Evolutionary conservation across 2,797 vertebrate genomes (phyloP).

Genomic region (Microctenopoma stevenorrisi): DNA sequence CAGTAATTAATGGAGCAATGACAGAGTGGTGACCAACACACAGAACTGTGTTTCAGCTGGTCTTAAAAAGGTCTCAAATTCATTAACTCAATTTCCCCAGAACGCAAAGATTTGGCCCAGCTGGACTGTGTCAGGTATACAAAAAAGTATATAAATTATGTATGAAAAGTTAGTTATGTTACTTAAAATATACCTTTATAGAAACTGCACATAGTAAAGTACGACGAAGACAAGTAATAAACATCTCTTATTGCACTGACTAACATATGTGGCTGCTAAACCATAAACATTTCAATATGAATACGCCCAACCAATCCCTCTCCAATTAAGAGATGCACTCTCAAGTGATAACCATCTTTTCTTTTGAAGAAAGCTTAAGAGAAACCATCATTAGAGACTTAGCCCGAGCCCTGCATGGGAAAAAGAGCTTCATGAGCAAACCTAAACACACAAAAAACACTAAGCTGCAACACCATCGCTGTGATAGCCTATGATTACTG

Average conservation of each 20-base stretch:
- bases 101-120: too few relatives aligned
- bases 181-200: background rate
- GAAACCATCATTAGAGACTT: constrained; percentile 55
- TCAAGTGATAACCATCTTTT: constrained; percentile 25
- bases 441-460: constrained; percentile 8
- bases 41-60: background rate
- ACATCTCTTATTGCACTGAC: background rate
- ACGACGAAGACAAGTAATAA: background rate
- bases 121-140: too few relatives aligned
- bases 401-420: constrained; percentile 8
- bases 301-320: constrained; percentile 36
- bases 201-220: constrained; percentile 1
- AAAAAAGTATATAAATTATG: too few relatives aligned
- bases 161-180: too few relatives aligned
- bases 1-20: background rate
- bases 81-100: background rate
- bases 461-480: constrained; percentile 22
- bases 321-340: constrained; percentile 50
- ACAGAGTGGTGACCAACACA: background rate
- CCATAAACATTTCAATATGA: constrained; percentile 41
- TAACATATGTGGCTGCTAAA: constrained; percentile 41
- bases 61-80: background rate
- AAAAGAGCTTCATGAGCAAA: background rate
- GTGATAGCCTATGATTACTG: constrained; percentile 27
- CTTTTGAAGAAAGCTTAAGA: constrained; percentile 32